These are phyloP conservation scores for Drosophila setosimentum DNA, from an alignment of 2,888 invertebrate species.

Conservation along the genomic window DNA sequence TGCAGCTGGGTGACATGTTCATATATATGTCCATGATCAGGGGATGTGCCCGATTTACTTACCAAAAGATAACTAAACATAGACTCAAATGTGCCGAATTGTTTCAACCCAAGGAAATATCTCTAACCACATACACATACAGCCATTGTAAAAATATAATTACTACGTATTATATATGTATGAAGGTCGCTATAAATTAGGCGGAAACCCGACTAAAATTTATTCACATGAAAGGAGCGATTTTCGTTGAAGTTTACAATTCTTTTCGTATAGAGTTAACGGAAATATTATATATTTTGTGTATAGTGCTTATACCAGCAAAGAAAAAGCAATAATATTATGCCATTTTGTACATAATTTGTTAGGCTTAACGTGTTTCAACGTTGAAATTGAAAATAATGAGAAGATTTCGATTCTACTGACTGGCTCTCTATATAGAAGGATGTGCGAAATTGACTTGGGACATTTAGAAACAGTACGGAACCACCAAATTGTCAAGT, in stretches of 20 bases:
- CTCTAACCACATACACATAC: constrained; percentile 26
- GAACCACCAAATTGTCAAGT: neutral
- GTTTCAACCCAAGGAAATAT: constrained; percentile 6
- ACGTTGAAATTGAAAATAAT: neutral
- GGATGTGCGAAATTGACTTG: neutral
- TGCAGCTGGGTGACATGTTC: constrained; percentile 39
- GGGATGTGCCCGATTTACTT: constrained; percentile 42
- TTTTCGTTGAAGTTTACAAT: constrained; percentile 3
- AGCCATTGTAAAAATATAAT: constrained; percentile 17
- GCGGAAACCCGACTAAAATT: neutral
- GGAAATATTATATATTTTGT: neutral
- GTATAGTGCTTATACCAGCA: neutral
- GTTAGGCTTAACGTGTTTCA: neutral
- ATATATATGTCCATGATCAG: constrained; percentile 35
- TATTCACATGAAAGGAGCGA: neutral
- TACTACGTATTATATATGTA: constrained; percentile 5
- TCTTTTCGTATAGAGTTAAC: neutral
- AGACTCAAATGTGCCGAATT: constrained; percentile 17
- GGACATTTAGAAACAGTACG: neutral
- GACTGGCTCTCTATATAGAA: neutral
- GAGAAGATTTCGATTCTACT: neutral
- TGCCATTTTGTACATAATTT: neutral
- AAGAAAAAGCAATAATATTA: neutral
- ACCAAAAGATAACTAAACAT: constrained; percentile 31
- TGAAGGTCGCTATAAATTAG: neutral